phyloP scores from a whole-genome alignment of 2,888 invertebrate species.

The Entomobrya proxima region DNA sequence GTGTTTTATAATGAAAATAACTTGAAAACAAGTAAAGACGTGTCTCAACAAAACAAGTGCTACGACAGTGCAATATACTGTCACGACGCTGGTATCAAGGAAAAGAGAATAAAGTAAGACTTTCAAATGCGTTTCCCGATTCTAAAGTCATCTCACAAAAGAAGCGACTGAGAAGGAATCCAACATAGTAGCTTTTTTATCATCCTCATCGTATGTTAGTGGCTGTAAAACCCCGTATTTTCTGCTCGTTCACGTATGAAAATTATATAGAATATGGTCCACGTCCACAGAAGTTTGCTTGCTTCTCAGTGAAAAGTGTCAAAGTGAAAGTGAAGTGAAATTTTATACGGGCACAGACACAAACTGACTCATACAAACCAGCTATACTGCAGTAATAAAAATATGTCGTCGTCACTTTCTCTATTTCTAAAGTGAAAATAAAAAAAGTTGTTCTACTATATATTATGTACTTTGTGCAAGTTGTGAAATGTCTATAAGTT shows the following conservation, averaged over 20 bases:
- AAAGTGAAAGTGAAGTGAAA: constrained; percentile 69
- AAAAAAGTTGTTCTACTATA: background rate
- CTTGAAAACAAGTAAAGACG: constrained; percentile 26
- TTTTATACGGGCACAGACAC: constrained; percentile 54
- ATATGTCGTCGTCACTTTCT: constrained; percentile 41
- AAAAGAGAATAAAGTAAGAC: background rate
- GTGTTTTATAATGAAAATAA: background rate
- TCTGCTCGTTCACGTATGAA: constrained; percentile 33
- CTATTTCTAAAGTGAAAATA: constrained; percentile 14
- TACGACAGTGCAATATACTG: constrained; percentile 4
- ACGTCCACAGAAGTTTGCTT: constrained; percentile 53
- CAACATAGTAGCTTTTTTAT: constrained; percentile 20
- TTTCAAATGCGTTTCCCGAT: background rate
- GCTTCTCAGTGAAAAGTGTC: constrained; percentile 56
- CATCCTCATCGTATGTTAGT: background rate
- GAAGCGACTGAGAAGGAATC: constrained; percentile 18
- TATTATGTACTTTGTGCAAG: background rate
- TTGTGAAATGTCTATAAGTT: too few species aligned
- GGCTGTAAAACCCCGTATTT: constrained; percentile 23
- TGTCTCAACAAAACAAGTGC: constrained; percentile 29
- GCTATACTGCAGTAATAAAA: constrained; percentile 10
- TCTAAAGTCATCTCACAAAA: background rate
- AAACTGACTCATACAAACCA: constrained; percentile 10
- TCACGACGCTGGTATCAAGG: background rate
- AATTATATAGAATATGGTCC: constrained; percentile 56